Conservation (phyloP, 1,140 invertebrate genomes). For the Atopsyche davidsoni region DNA sequence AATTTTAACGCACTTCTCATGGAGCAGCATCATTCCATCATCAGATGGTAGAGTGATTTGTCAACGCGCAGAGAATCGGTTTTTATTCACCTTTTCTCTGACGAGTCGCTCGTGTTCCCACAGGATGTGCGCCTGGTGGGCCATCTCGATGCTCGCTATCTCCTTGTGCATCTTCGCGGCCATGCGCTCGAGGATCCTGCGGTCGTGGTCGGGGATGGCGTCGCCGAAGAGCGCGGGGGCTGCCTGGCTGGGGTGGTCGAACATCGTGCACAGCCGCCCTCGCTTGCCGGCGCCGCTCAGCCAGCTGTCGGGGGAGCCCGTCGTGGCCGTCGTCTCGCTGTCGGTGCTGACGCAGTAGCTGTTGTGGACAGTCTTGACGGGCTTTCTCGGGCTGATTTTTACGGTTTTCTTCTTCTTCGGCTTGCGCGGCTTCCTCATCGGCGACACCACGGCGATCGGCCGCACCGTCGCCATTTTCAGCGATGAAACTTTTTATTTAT, state of each 20-base stretch:
- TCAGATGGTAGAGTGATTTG: too few relatives aligned
- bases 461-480: slow-evolving; percentile 12
- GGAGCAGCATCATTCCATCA: too few relatives aligned
- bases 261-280: slow-evolving; percentile 11
- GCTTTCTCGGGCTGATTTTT: slow-evolving; percentile 13
- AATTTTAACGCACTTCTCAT: too few relatives aligned
- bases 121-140: slow-evolving; percentile 17
- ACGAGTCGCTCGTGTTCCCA: slow-evolving; percentile 23
- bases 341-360: neutral
- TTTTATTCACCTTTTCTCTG: slow-evolving; percentile 17
- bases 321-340: neutral
- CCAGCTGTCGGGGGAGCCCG: neutral
- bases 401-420: slow-evolving; percentile 17
- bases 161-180: slow-evolving; percentile 22
- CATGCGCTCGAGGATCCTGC: slow-evolving; percentile 25
- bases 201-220: slow-evolving; percentile 24
- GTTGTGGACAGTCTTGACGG: too few relatives aligned
- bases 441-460: slow-evolving; percentile 24
- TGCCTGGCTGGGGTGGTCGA: slow-evolving; percentile 11
- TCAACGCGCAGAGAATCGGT: too few relatives aligned
- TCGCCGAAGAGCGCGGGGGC: slow-evolving; percentile 2
- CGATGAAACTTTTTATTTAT: too few relatives aligned
- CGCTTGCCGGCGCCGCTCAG: neutral
- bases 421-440: slow-evolving; percentile 25
- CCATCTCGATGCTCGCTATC: slow-evolving; percentile 17